A percentile compares a stretch with the other conserved stretches of the same genome.
phyloP scores from a whole-genome alignment of 2,888 invertebrate genomes.

The Drosophila mulleri region DNA sequence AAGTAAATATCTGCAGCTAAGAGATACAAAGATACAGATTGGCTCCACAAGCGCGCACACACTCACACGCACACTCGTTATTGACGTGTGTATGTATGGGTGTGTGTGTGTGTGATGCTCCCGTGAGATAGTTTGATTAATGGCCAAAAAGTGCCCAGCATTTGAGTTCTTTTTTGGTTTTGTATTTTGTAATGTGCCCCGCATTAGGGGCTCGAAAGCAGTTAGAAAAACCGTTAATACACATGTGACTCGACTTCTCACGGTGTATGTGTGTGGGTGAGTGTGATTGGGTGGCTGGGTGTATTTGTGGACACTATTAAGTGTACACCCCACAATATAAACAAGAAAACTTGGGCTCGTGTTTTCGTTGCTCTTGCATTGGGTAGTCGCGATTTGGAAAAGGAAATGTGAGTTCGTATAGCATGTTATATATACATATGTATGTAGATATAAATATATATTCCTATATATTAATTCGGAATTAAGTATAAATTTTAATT shows the following conservation, averaged over 20 bases:
- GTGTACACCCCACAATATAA: conserved; percentile 60
- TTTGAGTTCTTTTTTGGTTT: conserved; percentile 45
- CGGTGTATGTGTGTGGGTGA: not conserved
- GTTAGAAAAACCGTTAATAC: conserved; percentile 68
- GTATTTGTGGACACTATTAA: conserved; percentile 70
- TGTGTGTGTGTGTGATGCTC: conserved; percentile 68
- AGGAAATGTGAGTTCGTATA: not conserved
- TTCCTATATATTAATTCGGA: too few species aligned
- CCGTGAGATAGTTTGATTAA: conserved; percentile 84
- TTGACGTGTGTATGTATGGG: conserved; percentile 50
- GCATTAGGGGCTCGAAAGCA: conserved; percentile 31
- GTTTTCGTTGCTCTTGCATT: not conserved
- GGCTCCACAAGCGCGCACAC: conserved; percentile 32
- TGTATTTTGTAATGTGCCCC: conserved; percentile 51
- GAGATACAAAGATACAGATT: conserved; percentile 61
- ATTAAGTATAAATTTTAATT: too few species aligned
- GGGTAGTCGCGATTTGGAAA: not conserved
- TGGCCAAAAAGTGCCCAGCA: conserved; percentile 70
- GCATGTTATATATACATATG: not conserved
- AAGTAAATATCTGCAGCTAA: conserved; percentile 75
- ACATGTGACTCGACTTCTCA: conserved; percentile 45
- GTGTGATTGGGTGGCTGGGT: conserved; percentile 3
- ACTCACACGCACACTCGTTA: conserved; percentile 33
- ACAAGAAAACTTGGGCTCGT: conserved; percentile 50
- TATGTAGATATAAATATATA: not conserved